These are phyloP conservation scores for Megalopta genalis DNA, from an alignment of 1,140 invertebrate genomes.

Conservation along the genomic window DNA sequence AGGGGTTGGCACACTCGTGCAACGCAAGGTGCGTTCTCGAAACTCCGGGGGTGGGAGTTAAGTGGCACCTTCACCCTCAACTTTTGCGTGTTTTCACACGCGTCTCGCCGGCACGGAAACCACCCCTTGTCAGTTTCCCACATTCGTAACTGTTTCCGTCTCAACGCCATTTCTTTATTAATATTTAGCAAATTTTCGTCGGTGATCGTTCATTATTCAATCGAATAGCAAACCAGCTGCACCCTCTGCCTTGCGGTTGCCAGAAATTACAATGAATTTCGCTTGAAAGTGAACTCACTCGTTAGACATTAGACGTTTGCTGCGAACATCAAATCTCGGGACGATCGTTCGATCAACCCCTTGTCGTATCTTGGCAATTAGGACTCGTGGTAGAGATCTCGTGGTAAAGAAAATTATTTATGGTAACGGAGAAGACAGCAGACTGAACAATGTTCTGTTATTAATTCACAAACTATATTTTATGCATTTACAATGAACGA, in stretches of 20 bases:
- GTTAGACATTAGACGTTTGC: not conserved
- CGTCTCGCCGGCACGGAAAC: slow-evolving; percentile 25
- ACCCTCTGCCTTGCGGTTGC: not conserved
- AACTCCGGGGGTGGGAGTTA: slow-evolving; percentile 52
- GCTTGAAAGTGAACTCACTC: no score
- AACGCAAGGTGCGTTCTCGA: slow-evolving; percentile 63
- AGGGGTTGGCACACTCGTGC: slow-evolving; percentile 60
- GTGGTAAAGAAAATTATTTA: no score
- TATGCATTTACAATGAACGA: no score
- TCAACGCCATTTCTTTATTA: not conserved
- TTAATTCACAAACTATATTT: no score
- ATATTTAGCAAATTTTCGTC: not conserved
- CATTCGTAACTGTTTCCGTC: not conserved
- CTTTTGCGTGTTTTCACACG: slow-evolving; percentile 51
- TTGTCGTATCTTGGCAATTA: no score
- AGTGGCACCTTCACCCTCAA: slow-evolving; percentile 64
- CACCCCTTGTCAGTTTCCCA: not conserved
- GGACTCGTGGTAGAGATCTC: no score
- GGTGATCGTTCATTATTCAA: not conserved
- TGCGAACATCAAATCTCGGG: no score
- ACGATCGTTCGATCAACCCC: no score
- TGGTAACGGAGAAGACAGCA: no score
- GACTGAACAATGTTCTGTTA: no score
- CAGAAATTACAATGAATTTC: no score
- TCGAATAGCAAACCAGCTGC: not conserved